Conservation (phyloP, 2,888 invertebrate species). For the Ophion obscuratus region DNA sequence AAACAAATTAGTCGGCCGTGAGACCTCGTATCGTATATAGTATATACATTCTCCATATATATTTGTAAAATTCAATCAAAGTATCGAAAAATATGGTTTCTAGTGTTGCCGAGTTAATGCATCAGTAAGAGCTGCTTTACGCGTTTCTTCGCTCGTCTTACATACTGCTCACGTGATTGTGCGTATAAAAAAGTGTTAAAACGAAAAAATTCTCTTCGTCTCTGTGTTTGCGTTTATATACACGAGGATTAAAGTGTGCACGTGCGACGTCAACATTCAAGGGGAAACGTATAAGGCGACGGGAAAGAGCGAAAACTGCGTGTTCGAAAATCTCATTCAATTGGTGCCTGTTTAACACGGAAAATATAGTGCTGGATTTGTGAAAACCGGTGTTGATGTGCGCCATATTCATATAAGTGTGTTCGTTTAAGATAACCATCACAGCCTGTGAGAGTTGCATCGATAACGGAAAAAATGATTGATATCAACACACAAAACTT, state of each 20-base stretch:
- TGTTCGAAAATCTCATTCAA: background rate
- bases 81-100: background rate
- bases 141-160: too few species aligned
- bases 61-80: background rate
- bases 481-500: constrained; percentile 34
- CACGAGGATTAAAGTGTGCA: constrained; percentile 2
- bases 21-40: background rate
- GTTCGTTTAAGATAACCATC: constrained; percentile 3
- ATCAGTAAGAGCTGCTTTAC: too few species aligned
- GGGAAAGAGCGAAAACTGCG: background rate
- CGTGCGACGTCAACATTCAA: background rate
- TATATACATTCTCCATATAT: background rate
- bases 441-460: background rate
- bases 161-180: too few species aligned
- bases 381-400: constrained; percentile 6
- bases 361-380: constrained; percentile 5
- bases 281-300: background rate
- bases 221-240: constrained; percentile 6
- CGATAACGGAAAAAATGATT: constrained; percentile 36
- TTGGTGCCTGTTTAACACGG: background rate
- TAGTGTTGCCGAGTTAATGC: background rate
- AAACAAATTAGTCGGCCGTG: background rate
- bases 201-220: background rate
- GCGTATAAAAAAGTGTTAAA: too few species aligned
- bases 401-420: background rate